These are phyloP conservation scores for Aradophagus sp. DNA, from an alignment of 1,140 invertebrate genomes.

Conservation along the genomic window DNA sequence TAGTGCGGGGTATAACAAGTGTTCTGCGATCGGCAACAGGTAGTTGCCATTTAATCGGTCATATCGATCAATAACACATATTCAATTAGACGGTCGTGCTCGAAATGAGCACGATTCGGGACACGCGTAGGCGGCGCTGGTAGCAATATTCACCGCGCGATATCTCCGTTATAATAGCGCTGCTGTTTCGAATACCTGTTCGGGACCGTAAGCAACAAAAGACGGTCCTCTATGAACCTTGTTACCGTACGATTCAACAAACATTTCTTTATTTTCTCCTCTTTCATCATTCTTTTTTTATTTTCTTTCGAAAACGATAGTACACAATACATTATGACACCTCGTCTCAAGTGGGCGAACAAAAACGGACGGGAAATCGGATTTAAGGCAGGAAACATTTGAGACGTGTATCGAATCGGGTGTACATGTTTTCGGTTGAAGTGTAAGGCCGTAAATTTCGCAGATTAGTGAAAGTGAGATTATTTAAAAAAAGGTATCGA, in stretches of 20 bases:
- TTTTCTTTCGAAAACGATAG: no score
- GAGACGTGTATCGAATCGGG: neutral
- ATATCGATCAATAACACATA: conserved; percentile 34
- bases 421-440: no score
- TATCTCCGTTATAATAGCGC: conserved; percentile 55
- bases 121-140: conserved; percentile 27
- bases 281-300: no score
- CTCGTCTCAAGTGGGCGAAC: neutral
- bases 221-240: no score
- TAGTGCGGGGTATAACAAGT: conserved; percentile 13
- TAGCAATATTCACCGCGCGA: conserved; percentile 17
- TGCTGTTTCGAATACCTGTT: no score
- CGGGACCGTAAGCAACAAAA: no score
- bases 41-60: conserved; percentile 22
- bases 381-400: conserved; percentile 14
- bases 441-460: no score
- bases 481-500: no score
- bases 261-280: no score
- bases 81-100: conserved; percentile 52
- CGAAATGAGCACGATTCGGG: conserved; percentile 9
- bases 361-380: conserved; percentile 12
- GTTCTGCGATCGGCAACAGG: conserved; percentile 17
- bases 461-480: no score
- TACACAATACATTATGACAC: conserved; percentile 7
- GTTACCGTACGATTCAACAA: no score